Evolutionary conservation across 2,797 vertebrate genomes (phyloP).

Genomic region (Anabas testudineus): DNA sequence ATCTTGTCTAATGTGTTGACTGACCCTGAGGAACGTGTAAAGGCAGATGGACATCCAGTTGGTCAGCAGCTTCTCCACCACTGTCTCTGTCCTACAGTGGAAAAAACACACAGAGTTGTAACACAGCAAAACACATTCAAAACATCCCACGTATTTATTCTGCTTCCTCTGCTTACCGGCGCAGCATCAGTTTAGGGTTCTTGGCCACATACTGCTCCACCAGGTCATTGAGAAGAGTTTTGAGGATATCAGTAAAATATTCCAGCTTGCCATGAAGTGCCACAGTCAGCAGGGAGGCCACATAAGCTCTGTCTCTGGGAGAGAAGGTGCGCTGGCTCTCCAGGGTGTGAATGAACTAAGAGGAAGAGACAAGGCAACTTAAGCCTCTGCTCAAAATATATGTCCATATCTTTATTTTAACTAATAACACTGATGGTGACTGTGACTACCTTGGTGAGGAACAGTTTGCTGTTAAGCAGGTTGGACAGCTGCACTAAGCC

Average conservation of each 20-base stretch:
- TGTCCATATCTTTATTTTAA: fast-evolving
- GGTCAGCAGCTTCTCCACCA: constrained; percentile 97
- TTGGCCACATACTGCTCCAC: constrained; percentile 98
- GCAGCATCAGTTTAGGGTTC: constrained; percentile 98
- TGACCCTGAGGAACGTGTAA: constrained; percentile 93
- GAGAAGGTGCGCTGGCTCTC: constrained; percentile 98
- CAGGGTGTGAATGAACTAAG: constrained; percentile 96
- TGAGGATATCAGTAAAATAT: constrained; percentile 98
- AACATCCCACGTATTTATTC: background rate
- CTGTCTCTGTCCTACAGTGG: constrained; percentile 92
- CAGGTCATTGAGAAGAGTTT: constrained; percentile 94
- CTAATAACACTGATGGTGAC: background rate
- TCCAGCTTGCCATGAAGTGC: constrained; percentile 96
- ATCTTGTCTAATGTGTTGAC: constrained; percentile 31
- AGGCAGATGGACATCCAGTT: constrained; percentile 99
- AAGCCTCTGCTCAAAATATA: background rate
- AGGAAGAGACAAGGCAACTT: background rate
- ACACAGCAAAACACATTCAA: background rate
- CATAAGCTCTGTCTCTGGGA: constrained; percentile 93
- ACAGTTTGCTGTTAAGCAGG: constrained; percentile 98
- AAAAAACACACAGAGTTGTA: constrained; percentile 2
- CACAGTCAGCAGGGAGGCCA: constrained; percentile 95
- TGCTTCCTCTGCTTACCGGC: constrained; percentile 82
- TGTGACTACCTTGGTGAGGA: constrained; percentile 93
- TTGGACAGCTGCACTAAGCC: constrained; percentile 97